These are phyloP conservation scores for Tetranychus urticae DNA, from an alignment of 1,140 invertebrate genomes.

Conservation along the genomic window DNA sequence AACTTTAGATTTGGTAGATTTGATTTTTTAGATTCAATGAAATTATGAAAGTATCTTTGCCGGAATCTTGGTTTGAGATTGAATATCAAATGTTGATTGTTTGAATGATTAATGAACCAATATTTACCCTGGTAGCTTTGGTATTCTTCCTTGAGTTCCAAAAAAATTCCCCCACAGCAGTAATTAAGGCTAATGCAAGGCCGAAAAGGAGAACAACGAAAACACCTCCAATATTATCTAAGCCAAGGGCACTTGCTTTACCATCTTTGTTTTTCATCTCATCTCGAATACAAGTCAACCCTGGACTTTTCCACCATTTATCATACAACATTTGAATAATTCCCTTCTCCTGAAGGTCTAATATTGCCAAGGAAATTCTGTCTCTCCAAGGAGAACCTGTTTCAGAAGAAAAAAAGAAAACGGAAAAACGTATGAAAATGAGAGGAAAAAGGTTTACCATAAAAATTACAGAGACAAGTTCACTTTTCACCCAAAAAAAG, in stretches of 20 bases:
- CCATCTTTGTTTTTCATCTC: conserved; percentile 11
- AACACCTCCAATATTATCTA: conserved; percentile 19
- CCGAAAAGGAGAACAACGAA: conserved; percentile 27
- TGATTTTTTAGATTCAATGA: too few relatives aligned
- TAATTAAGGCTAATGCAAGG: conserved; percentile 16
- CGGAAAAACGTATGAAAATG: not conserved
- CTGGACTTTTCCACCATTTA: conserved; percentile 20
- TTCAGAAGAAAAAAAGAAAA: not conserved
- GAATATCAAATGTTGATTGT: too few relatives aligned
- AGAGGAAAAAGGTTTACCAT: too few relatives aligned
- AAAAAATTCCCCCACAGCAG: conserved; percentile 12
- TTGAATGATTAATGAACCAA: not conserved
- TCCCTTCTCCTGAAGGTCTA: conserved; percentile 26
- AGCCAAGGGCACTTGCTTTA: conserved; percentile 8
- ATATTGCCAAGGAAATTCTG: conserved; percentile 20
- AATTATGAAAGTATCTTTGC: too few relatives aligned
- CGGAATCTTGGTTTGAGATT: too few relatives aligned
- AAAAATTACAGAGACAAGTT: too few relatives aligned
- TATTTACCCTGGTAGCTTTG: not conserved
- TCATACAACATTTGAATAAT: conserved; percentile 23
- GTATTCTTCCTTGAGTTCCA: conserved; percentile 4
- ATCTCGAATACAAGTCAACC: conserved; percentile 11
- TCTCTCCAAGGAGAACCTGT: conserved; percentile 6
- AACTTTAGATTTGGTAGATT: too few relatives aligned
- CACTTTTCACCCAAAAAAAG: too few relatives aligned